Base-by-base conservation (phyloP, 2,888 invertebrate genomes). In the Pedicia rivosa region DNA sequence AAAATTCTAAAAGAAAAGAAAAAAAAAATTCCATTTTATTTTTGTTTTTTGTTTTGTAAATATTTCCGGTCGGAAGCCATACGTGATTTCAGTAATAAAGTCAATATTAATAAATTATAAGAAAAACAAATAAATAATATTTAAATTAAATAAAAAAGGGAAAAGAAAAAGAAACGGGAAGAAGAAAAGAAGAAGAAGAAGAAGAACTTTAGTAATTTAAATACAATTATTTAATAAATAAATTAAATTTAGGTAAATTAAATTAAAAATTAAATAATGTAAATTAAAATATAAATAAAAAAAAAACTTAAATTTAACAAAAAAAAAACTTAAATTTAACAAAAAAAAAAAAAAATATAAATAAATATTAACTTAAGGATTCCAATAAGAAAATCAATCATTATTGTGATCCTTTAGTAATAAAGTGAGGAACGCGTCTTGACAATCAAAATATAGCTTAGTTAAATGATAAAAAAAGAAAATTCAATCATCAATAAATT, bases 401-500 rank as follows among this genome's bases (percentile, higher is more conserved):
- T 10, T 24, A 24, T 10, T 10, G 8, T 20, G 8, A n/a, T n/a
- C n/a, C n/a, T n/a, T n/a, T n/a, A n/a, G n/a, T n/a, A 32, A 13
- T 24, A 20, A 32, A 39, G 22, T 59, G 55, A 58, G 52, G 52
- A 40, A 52, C 55, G 60, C 60, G 60, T 61, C 57, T 61, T 57
- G 60, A 61, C 60, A 61, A 61, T 61, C 60, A 61, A 51, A 48
- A 47, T 20, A 35, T 35, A 24, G n/a, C n/a, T 8, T 24, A 10
- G 24, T 24, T 24, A 8, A 24, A 24, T 24, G 10, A 24, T 10
- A 20, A 20, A 20, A 20, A 5, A 7, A 8, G 8, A 24, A 24
- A 24, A 5, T 20, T n/a, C n/a, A n/a, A 15, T 34, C 24, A 34
- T 34, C 14, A 34, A 25, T 24, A 25, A 15, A 36, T 36, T 17